Conservation (phyloP, 2,797 vertebrate species). For the Danio tinwini region DNA sequence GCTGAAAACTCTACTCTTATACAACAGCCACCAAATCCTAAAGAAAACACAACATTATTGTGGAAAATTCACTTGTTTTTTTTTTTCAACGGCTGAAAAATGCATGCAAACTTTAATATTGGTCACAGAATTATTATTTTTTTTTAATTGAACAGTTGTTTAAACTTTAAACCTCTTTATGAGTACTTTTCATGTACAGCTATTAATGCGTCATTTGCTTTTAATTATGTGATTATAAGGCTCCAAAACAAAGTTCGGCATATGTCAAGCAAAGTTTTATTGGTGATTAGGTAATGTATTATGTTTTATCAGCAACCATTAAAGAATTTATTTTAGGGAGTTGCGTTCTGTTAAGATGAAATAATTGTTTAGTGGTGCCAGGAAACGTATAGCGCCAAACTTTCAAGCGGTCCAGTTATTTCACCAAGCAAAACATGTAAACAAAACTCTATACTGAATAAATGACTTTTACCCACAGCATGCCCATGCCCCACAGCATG, state of each 20-base stretch:
- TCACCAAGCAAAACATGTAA: not conserved
- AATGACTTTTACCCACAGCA: no score
- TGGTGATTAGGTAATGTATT: slow-evolving; percentile 29
- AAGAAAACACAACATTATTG: not conserved
- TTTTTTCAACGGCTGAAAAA: not conserved
- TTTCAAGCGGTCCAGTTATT: not conserved
- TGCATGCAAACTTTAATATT: not conserved
- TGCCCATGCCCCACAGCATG: no score
- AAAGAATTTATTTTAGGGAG: not conserved
- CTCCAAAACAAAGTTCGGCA: not conserved
- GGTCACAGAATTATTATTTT: not conserved
- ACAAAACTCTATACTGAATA: not conserved
- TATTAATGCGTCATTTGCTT: not conserved
- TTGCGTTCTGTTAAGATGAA: not conserved
- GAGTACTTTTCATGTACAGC: not conserved
- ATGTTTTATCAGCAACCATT: not conserved
- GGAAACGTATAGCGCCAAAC: not conserved
- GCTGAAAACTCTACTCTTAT: not conserved
- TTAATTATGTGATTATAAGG: slow-evolving; percentile 6
- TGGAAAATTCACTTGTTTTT: not conserved
- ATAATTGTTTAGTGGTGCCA: slow-evolving; percentile 25
- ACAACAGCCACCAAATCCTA: not conserved
- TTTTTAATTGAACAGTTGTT: not conserved
- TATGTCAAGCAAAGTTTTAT: slow-evolving; percentile 23
- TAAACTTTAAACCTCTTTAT: no score